Percentiles rank a stretch among this genome's conserved stretches.
These are phyloP conservation scores for Monoplex corrugatus DNA, from an alignment of 2,888 invertebrate genomes.

Conservation along the genomic window DNA sequence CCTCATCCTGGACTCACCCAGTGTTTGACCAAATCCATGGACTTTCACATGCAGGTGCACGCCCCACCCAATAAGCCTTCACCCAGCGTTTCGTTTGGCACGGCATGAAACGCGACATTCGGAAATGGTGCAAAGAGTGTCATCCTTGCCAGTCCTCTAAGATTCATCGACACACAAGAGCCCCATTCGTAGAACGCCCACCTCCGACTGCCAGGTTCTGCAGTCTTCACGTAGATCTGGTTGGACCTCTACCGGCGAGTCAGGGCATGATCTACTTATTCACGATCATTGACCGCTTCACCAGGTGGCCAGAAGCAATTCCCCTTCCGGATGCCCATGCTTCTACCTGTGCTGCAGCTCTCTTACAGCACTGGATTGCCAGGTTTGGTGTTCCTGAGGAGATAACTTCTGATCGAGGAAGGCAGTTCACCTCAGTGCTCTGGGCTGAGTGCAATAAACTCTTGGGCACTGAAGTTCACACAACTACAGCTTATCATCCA, in stretches of 20 bases:
- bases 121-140: slow-evolving; percentile 36
- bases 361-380: too few relatives aligned
- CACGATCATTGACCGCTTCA: too few relatives aligned
- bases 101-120: slow-evolving; percentile 50
- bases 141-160: slow-evolving; percentile 6
- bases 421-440: neutral
- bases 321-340: too few relatives aligned
- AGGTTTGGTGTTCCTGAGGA: too few relatives aligned
- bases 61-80: slow-evolving; percentile 42
- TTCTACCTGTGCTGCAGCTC: too few relatives aligned
- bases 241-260: slow-evolving; percentile 6
- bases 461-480: neutral
- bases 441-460: neutral
- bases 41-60: slow-evolving; percentile 28
- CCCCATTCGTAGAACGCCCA: slow-evolving; percentile 32
- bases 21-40: slow-evolving; percentile 7
- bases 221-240: slow-evolving; percentile 39
- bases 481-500: slow-evolving; percentile 25
- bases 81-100: slow-evolving; percentile 48
- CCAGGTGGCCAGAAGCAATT: neutral
- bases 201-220: slow-evolving; percentile 37
- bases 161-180: slow-evolving; percentile 42
- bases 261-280: neutral
- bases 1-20: too few relatives aligned
- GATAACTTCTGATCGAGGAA: too few relatives aligned